Percentiles rank a stretch among this genome's conserved stretches.
phyloP scores from a whole-genome alignment of 2,888 invertebrate species.

The Marronus borbonicus region DNA sequence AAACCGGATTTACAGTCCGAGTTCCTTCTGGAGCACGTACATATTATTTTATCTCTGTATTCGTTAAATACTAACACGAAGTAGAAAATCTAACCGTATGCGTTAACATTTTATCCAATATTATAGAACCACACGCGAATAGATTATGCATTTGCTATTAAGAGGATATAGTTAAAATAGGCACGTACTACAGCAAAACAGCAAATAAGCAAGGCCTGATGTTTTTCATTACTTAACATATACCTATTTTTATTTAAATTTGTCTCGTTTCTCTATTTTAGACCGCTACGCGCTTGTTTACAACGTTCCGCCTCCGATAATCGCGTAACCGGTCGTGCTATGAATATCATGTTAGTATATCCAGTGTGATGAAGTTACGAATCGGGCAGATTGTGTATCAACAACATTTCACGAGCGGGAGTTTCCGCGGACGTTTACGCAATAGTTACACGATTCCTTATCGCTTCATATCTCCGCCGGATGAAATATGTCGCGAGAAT shows the following conservation, averaged over 20 bases:
- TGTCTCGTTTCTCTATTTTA: neutral
- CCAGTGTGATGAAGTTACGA: conserved; percentile 30
- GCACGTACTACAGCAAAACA: no score
- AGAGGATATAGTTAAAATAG: no score
- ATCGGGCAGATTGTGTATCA: conserved; percentile 20
- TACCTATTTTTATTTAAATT: neutral
- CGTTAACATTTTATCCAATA: no score
- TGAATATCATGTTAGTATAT: conserved; percentile 6
- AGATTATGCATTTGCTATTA: no score
- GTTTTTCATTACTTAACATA: neutral
- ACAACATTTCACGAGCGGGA: conserved; percentile 7
- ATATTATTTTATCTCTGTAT: no score
- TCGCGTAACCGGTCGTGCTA: conserved; percentile 14
- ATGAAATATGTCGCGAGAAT: neutral
- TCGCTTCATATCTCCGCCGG: neutral
- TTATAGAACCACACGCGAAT: no score
- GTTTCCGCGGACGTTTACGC: conserved; percentile 4
- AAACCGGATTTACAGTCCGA: no score
- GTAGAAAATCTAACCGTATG: no score
- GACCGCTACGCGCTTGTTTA: conserved; percentile 24
- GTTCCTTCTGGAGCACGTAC: no score
- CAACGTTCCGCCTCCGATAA: conserved; percentile 6
- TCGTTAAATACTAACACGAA: no score
- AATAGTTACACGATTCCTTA: neutral
- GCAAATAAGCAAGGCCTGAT: no score